Conservation (phyloP, 2,113 vertebrate species). For the Oenanthe melanoleuca region DNA sequence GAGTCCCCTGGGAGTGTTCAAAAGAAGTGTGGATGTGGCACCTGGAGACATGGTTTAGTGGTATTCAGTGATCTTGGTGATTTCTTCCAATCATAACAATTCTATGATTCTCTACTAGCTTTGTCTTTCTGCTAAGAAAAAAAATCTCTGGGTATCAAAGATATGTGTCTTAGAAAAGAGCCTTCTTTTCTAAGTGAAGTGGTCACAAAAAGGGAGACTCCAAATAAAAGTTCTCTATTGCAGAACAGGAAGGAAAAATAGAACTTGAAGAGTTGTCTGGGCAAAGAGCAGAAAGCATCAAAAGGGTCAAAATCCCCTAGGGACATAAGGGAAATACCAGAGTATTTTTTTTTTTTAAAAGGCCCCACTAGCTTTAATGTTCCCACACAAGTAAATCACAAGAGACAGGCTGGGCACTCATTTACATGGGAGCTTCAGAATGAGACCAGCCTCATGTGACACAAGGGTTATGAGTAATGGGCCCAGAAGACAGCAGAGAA, state of each 20-base stretch:
- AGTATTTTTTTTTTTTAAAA: neutral
- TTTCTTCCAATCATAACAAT: neutral
- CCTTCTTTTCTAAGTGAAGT: neutral
- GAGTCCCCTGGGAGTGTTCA: neutral
- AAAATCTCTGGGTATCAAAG: neutral
- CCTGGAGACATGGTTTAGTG: neutral
- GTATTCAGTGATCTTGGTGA: neutral
- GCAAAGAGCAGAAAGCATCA: slow-evolving; percentile 6
- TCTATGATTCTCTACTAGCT: neutral
- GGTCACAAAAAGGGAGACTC: slow-evolving; percentile 23
- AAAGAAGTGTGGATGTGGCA: neutral
- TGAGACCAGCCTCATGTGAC: slow-evolving; percentile 42
- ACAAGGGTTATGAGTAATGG: slow-evolving; percentile 3
- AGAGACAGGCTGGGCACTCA: neutral
- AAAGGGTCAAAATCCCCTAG: slow-evolving; percentile 49
- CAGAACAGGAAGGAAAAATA: slow-evolving; percentile 28
- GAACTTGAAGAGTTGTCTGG: neutral
- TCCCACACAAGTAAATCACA: slow-evolving; percentile 13
- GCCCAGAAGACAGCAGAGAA: neutral
- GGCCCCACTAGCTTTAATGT: neutral
- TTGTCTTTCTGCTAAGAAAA: neutral
- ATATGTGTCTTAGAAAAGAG: neutral
- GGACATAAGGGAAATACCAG: slow-evolving; percentile 53
- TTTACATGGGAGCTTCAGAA: slow-evolving; percentile 44
- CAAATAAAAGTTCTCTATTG: slow-evolving; percentile 10